Percentiles rank a stretch among this genome's conserved stretches.
Conservation (phyloP, 2,113 vertebrate genomes). For the Paradoxurus hermaphroditus region DNA sequence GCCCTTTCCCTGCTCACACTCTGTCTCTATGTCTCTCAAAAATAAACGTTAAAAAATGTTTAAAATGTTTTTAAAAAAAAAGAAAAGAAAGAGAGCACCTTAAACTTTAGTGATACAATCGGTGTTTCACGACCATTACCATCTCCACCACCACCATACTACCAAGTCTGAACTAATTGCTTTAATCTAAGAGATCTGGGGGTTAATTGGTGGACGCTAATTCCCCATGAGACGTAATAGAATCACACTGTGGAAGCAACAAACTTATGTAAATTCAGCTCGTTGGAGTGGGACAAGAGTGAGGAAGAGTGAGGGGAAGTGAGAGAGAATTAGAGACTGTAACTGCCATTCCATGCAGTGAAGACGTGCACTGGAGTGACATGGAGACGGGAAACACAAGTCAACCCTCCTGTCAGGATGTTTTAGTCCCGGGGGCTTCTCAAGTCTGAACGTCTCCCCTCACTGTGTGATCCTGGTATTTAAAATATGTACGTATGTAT, state of each 20-base stretch:
- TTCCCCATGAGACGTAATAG: not conserved
- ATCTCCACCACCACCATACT: not conserved
- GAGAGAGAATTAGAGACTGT: not conserved
- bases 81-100: not conserved
- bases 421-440: not conserved
- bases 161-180: not conserved
- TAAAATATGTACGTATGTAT: not conserved
- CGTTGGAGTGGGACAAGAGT: not conserved
- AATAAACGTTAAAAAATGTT: too few relatives aligned
- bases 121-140: too few relatives aligned
- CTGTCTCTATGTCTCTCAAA: too few relatives aligned
- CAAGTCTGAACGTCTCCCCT: not conserved
- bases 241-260: not conserved
- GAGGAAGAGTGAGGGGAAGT: not conserved
- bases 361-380: not conserved
- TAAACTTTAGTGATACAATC: not conserved
- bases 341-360: not conserved
- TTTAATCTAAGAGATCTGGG: not conserved
- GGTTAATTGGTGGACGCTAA: not conserved
- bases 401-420: fast-evolving
- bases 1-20: too few relatives aligned
- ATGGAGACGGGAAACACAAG: not conserved
- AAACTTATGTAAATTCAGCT: not conserved
- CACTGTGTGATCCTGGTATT: not conserved
- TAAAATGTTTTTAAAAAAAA: too few relatives aligned